Evolutionary conservation across 2,888 invertebrate genomes (phyloP).

Genomic region (Drosophila bunnanda): DNA sequence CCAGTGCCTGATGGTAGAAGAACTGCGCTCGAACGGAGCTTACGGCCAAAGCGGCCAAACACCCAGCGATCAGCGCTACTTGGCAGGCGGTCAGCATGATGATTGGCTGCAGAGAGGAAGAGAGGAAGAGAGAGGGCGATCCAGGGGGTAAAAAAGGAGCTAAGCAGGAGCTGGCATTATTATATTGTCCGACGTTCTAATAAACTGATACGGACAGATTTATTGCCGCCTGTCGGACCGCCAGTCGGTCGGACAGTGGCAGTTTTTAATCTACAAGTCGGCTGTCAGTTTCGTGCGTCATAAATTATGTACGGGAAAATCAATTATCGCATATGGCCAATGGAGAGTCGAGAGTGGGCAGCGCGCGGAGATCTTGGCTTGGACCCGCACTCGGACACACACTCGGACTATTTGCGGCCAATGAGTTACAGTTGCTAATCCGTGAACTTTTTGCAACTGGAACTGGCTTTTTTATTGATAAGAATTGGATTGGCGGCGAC

Average conservation of each 20-base stretch:
- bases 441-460: slow-evolving; percentile 69
- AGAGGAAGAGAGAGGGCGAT: not conserved
- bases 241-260: slow-evolving; percentile 55
- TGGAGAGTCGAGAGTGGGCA: slow-evolving; percentile 30
- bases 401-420: slow-evolving; percentile 13
- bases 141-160: not conserved
- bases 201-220: slow-evolving; percentile 70
- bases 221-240: slow-evolving; percentile 52
- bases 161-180: slow-evolving; percentile 34
- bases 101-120: slow-evolving; percentile 46
- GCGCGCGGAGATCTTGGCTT: slow-evolving; percentile 39
- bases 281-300: slow-evolving; percentile 77
- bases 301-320: slow-evolving; percentile 80
- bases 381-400: not conserved
- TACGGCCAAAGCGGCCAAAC: slow-evolving; percentile 36
- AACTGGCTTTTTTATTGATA: slow-evolving; percentile 59
- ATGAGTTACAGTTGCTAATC: slow-evolving; percentile 55
- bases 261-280: slow-evolving; percentile 67
- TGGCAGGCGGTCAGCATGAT: slow-evolving; percentile 62
- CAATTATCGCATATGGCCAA: slow-evolving; percentile 69
- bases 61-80: slow-evolving; percentile 47
- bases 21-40: slow-evolving; percentile 66
- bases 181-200: slow-evolving; percentile 53
- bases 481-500: slow-evolving; percentile 54
- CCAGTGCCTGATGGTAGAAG: slow-evolving; percentile 71